Evolutionary conservation across 2,888 invertebrate species (phyloP).

Genomic region (Tipula helvola): DNA sequence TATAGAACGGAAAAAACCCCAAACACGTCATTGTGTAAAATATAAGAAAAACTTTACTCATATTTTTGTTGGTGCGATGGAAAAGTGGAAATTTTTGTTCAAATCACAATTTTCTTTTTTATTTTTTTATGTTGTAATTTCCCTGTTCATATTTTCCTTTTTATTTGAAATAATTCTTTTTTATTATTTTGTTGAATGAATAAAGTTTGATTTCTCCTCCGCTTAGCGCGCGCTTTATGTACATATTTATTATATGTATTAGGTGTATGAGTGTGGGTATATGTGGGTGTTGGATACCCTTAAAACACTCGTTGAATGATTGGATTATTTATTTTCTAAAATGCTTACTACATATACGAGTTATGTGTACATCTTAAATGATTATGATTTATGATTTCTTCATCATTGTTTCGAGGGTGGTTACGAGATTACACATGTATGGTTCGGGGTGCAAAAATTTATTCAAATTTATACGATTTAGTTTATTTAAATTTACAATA

Average conservation of each 20-base stretch:
- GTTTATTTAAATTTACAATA: not conserved
- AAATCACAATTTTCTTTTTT: not conserved
- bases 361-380: not conserved
- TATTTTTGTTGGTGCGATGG: not conserved
- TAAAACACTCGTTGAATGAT: not conserved
- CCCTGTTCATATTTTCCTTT: not conserved
- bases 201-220: not conserved
- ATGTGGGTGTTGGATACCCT: not conserved
- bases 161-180: not conserved
- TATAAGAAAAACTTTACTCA: not conserved
- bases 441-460: not conserved
- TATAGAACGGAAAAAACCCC: not conserved
- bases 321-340: not conserved
- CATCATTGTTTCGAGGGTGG: not conserved
- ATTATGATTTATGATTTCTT: not conserved
- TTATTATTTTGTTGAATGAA: not conserved
- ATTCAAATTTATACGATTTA: not conserved
- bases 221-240: not conserved
- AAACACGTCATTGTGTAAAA: not conserved
- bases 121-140: not conserved
- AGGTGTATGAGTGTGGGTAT: not conserved
- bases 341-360: not conserved
- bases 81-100: not conserved
- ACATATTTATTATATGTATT: not conserved
- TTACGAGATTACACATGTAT: not conserved